phyloP scores from a whole-genome alignment of 2,113 vertebrate genomes.

The Bucco capensis region DNA sequence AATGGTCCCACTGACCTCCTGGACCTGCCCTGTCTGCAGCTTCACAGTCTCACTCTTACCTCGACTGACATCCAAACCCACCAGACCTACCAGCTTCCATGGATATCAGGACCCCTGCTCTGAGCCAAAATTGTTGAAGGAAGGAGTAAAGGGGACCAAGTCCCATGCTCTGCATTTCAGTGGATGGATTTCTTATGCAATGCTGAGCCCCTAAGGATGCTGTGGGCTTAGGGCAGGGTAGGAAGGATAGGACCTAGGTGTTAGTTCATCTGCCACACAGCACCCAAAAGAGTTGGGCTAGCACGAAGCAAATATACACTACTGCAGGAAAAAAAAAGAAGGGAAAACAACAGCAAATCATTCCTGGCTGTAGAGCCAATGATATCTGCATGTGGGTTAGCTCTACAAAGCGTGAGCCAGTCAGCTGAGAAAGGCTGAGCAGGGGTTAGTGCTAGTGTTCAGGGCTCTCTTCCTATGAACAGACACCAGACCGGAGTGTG shows the following conservation, averaged over 20 bases:
- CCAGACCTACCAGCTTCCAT: background rate
- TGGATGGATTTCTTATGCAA: background rate
- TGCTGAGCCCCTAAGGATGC: background rate
- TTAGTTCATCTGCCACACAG: background rate
- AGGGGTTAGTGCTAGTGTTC: background rate
- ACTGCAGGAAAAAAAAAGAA: background rate
- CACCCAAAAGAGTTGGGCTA: too few species aligned
- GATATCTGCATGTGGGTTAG: background rate
- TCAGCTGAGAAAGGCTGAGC: background rate
- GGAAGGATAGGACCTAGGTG: background rate
- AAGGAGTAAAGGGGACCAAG: accelerated
- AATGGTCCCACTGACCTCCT: background rate
- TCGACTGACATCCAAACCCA: background rate
- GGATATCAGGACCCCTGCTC: background rate
- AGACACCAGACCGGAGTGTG: background rate
- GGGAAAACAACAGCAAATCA: background rate
- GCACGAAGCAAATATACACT: too few species aligned
- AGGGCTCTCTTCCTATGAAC: background rate
- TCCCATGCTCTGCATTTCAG: background rate
- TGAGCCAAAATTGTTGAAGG: background rate
- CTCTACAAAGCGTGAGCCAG: background rate
- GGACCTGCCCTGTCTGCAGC: accelerated
- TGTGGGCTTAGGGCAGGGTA: background rate
- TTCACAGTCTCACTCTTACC: background rate
- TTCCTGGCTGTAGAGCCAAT: background rate